These are phyloP conservation scores for Condylura cristata DNA, from an alignment of 2,113 vertebrate genomes.

Conservation along the genomic window DNA sequence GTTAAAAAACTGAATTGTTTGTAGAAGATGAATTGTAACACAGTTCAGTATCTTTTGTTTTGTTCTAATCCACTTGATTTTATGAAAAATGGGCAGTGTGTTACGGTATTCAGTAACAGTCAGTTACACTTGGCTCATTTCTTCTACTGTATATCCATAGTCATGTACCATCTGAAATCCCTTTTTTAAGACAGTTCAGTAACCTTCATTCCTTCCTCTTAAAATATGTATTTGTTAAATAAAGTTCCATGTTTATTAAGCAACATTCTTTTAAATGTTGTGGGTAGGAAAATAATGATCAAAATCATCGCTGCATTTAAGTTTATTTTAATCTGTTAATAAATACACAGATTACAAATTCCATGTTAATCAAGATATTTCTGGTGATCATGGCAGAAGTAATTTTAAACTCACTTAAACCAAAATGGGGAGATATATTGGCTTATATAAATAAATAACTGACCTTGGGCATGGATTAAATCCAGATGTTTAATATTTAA, in stretches of 20 bases:
- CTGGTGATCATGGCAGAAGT: neutral
- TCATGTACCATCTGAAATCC: neutral
- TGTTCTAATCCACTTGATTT: constrained; percentile 24
- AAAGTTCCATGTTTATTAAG: constrained; percentile 33
- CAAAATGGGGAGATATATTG: neutral
- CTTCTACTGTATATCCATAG: neutral
- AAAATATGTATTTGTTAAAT: constrained; percentile 21
- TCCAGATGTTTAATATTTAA: neutral
- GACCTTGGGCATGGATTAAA: neutral
- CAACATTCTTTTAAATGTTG: constrained; percentile 7
- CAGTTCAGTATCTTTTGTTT: constrained; percentile 23
- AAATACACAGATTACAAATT: neutral
- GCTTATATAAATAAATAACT: neutral
- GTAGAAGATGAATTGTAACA: neutral
- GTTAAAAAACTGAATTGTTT: neutral
- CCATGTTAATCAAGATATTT: neutral
- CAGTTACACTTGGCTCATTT: neutral
- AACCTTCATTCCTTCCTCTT: constrained; percentile 11
- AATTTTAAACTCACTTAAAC: constrained; percentile 16
- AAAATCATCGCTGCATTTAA: neutral
- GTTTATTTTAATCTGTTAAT: constrained; percentile 3
- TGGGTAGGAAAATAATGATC: neutral
- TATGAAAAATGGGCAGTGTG: neutral
- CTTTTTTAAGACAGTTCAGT: neutral
- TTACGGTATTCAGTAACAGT: neutral